Percentiles rank a stretch among this genome's conserved stretches.
These are phyloP conservation scores for Dryocosmus kuriphilus DNA, from an alignment of 2,888 invertebrate genomes.

Conservation along the genomic window DNA sequence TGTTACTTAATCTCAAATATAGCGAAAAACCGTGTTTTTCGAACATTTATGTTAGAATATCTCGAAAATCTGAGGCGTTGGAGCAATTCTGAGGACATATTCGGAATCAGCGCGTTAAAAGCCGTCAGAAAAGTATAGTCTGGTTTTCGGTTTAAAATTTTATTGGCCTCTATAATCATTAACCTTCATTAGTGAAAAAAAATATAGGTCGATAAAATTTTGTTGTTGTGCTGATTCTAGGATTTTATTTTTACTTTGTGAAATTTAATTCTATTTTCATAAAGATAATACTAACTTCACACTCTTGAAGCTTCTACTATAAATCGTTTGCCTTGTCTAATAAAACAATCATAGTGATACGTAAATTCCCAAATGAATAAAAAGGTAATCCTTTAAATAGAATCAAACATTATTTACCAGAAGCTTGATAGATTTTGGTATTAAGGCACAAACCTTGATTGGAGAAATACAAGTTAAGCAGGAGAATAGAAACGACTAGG, in stretches of 20 bases:
- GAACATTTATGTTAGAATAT: no score
- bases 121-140: no score
- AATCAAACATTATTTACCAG: neutral
- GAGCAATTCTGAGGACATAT: no score
- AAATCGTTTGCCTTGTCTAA: neutral
- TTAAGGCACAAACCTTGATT: neutral
- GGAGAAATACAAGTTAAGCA: neutral
- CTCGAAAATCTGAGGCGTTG: no score
- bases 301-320: neutral
- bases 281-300: neutral
- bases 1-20: no score
- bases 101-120: no score
- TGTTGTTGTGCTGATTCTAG: neutral
- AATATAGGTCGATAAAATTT: no score
- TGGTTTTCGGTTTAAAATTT: no score
- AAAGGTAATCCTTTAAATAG: neutral
- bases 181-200: no score
- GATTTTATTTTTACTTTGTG: neutral
- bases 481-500: neutral
- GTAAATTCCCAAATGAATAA: neutral
- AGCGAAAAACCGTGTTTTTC: no score
- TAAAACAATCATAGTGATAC: neutral
- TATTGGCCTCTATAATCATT: no score
- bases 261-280: neutral
- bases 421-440: neutral